Percentiles rank a stretch among this genome's conserved stretches.
Evolutionary conservation across 2,113 vertebrate species (phyloP).

Genomic region (Kobus ellipsiprymnus): DNA sequence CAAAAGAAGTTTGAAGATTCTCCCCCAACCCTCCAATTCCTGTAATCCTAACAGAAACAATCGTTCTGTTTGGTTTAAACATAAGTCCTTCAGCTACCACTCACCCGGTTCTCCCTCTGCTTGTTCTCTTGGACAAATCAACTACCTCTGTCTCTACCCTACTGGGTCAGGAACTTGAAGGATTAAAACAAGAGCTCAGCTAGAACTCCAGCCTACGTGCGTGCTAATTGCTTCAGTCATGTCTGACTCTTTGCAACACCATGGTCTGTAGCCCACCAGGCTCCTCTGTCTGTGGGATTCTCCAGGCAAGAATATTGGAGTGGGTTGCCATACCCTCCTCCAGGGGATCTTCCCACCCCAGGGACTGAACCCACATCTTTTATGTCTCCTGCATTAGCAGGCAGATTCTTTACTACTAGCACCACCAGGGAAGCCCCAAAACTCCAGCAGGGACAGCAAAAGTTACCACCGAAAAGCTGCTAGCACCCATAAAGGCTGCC

Average conservation of each 20-base stretch:
- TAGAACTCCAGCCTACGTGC: neutral
- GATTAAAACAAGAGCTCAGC: neutral
- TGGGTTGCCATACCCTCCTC: neutral
- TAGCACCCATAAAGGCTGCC: neutral
- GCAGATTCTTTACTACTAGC: neutral
- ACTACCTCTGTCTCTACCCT: neutral
- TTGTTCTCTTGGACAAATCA: neutral
- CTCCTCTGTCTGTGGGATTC: neutral
- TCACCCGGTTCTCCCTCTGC: neutral
- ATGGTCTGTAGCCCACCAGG: neutral
- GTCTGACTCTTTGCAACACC: neutral
- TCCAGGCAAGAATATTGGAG: neutral
- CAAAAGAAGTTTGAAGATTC: neutral
- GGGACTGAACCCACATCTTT: neutral
- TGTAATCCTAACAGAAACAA: neutral
- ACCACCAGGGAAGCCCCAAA: neutral
- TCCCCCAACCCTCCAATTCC: neutral
- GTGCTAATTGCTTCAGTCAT: neutral
- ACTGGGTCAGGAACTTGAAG: neutral
- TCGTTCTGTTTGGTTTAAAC: neutral
- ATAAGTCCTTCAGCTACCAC: neutral
- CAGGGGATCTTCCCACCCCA: neutral
- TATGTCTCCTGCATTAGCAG: neutral
- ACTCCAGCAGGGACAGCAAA: neutral
- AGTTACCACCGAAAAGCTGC: neutral